These are phyloP conservation scores for Hemibagrus guttatus DNA, from an alignment of 2,797 vertebrate species.

Conservation along the genomic window DNA sequence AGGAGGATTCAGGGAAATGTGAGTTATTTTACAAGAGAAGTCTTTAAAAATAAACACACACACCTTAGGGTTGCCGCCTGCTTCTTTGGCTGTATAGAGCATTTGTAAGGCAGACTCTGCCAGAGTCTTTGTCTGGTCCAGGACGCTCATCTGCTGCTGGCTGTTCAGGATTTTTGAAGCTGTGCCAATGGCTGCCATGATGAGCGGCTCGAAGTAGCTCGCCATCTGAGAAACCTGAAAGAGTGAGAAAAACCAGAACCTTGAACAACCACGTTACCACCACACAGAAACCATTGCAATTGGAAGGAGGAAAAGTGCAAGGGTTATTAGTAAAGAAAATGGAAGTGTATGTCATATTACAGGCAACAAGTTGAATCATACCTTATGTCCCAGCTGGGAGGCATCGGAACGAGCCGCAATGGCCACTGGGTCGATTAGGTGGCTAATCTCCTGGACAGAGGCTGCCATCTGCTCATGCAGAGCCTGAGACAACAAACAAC, in stretches of 20 bases:
- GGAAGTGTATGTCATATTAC: neutral
- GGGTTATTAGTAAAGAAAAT: neutral
- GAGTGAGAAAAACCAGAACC: neutral
- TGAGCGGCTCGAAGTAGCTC: conserved; percentile 95
- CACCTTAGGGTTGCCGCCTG: conserved; percentile 95
- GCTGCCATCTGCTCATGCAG: conserved; percentile 96
- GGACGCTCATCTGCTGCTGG: conserved; percentile 97
- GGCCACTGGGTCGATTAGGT: conserved; percentile 92
- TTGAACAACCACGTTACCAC: neutral
- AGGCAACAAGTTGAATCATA: conserved; percentile 56
- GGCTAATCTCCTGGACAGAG: conserved; percentile 94
- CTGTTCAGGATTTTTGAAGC: conserved; percentile 95
- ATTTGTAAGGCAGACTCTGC: conserved; percentile 94
- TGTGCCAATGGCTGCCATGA: conserved; percentile 88
- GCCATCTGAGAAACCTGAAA: conserved; percentile 95
- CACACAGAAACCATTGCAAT: neutral
- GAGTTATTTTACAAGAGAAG: neutral
- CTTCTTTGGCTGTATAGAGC: conserved; percentile 96
- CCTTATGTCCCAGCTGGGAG: conserved; percentile 97
- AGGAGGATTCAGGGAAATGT: neutral
- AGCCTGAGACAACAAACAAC: conserved; percentile 71
- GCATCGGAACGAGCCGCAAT: conserved; percentile 88
- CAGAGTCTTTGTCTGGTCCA: conserved; percentile 96
- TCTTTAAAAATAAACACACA: neutral
- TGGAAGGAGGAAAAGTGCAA: neutral